phyloP scores from a whole-genome alignment of 2,113 vertebrate genomes.

The Noturus placidus region DNA sequence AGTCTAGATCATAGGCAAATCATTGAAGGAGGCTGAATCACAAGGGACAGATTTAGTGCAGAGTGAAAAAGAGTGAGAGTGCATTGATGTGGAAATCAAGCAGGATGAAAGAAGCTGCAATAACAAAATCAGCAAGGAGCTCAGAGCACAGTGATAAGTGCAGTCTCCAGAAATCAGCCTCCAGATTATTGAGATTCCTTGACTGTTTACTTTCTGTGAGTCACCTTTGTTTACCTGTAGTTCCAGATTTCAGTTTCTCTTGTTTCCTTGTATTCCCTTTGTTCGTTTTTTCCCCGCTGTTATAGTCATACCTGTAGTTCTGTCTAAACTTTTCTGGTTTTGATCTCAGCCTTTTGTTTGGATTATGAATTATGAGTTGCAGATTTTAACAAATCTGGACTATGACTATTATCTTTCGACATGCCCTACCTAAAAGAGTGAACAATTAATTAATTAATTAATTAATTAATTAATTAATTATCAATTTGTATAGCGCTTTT shows the following conservation, averaged over 20 bases:
- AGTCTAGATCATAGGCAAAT: neutral
- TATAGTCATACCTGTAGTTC: neutral
- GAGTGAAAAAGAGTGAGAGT: neutral
- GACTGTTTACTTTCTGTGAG: neutral
- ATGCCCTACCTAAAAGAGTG: neutral
- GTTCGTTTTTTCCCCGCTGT: neutral
- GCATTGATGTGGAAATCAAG: conserved; percentile 9
- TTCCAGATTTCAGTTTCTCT: neutral
- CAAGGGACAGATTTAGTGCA: neutral
- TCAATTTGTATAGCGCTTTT: no score
- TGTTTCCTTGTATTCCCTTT: neutral
- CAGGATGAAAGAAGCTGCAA: conserved; percentile 11
- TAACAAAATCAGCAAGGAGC: neutral
- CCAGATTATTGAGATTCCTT: neutral
- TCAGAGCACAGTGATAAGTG: neutral
- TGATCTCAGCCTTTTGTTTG: neutral
- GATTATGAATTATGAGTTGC: neutral
- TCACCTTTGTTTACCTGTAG: neutral
- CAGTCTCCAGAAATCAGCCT: neutral
- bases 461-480: no score
- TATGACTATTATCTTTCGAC: neutral
- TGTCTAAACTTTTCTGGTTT: neutral
- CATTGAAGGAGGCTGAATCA: conserved; percentile 1
- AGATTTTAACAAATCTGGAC: neutral
- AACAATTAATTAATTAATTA: no score